A percentile compares a stretch with the other conserved stretches of the same genome.
phyloP scores from a whole-genome alignment of 2,113 vertebrate genomes.

The Gymnogyps californianus region DNA sequence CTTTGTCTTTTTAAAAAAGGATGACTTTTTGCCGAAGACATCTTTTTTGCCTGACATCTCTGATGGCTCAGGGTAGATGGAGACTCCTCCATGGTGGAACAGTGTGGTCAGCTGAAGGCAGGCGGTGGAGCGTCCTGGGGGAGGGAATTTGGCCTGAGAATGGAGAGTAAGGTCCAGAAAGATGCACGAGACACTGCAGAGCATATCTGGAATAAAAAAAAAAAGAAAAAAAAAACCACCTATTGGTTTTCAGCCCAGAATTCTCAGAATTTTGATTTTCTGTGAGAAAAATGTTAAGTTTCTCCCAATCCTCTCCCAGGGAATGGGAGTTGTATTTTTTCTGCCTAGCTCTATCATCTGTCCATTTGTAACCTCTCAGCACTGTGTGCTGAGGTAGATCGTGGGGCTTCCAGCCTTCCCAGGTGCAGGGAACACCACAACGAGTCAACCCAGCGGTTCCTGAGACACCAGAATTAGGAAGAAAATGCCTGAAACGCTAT shows the following conservation, averaged over 20 bases:
- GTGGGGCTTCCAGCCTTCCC: neutral
- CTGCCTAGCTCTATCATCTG: neutral
- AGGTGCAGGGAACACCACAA: neutral
- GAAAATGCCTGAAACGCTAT: neutral
- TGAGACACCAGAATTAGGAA: neutral
- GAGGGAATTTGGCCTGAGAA: neutral
- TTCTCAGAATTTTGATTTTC: neutral
- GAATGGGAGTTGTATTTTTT: neutral
- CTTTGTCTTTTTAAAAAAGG: neutral
- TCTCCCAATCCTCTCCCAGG: neutral
- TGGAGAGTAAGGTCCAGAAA: neutral
- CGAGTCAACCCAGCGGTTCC: fast-evolving
- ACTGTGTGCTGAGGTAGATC: neutral
- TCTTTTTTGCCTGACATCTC: neutral
- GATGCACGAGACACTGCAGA: neutral
- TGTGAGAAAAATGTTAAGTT: neutral
- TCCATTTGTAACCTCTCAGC: neutral
- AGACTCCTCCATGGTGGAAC: neutral
- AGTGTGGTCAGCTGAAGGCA: neutral
- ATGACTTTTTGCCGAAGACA: neutral
- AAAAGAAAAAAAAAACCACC: fast-evolving
- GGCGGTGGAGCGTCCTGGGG: neutral
- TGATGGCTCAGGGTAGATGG: neutral
- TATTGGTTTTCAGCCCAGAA: neutral
- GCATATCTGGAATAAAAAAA: neutral